Evolutionary conservation across 2,113 vertebrate species (phyloP).

Genomic region (Xenotilapia leptura): DNA sequence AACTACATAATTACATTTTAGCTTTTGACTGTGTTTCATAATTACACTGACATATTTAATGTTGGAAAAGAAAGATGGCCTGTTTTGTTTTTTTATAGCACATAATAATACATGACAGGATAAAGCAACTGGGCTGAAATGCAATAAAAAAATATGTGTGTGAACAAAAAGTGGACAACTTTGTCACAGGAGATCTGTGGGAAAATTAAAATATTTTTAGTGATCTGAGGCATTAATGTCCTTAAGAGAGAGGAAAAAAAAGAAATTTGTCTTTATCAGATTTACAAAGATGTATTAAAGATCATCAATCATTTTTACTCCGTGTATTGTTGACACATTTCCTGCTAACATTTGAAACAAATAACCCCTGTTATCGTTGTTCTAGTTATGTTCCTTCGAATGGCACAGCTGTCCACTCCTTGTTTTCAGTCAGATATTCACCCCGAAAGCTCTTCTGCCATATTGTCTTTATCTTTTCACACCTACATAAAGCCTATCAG

Average conservation of each 20-base stretch:
- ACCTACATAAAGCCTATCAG: not conserved
- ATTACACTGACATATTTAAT: not conserved
- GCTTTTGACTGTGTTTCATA: not conserved
- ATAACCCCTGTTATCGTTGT: not conserved
- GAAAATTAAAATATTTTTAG: rapidly evolving
- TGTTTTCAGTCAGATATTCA: not conserved
- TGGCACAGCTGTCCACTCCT: constrained; percentile 6
- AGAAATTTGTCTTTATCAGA: not conserved
- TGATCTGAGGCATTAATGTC: not conserved
- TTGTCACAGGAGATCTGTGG: not conserved
- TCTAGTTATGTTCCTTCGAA: not conserved
- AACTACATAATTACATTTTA: not conserved
- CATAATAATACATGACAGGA: not conserved
- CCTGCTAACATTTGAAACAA: not conserved
- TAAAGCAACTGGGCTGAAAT: constrained; percentile 2
- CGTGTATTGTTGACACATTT: not conserved
- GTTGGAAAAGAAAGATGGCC: not conserved
- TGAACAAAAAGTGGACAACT: constrained; percentile 6
- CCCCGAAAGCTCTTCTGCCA: not conserved
- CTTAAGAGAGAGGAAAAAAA: not conserved
- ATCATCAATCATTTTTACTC: not conserved
- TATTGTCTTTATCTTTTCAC: not conserved
- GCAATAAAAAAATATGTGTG: constrained; percentile 5
- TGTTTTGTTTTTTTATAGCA: constrained; percentile 35
- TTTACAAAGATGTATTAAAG: not conserved